phyloP scores from a whole-genome alignment of 2,888 invertebrate species.

The Gandaritis pyraliata region DNA sequence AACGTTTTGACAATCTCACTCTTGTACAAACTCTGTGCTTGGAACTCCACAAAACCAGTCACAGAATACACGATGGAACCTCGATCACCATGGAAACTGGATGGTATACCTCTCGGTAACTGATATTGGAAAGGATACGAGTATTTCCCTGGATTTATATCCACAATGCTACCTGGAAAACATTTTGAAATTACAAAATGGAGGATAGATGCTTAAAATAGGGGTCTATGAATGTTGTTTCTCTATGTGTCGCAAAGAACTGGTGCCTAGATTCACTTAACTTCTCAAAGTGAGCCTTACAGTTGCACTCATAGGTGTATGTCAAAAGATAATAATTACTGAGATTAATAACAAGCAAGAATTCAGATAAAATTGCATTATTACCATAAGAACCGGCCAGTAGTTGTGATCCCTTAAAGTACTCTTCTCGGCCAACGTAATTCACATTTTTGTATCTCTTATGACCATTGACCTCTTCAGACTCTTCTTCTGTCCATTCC shows the following conservation, averaged over 20 bases:
- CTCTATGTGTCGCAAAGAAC: no score
- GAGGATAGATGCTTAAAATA: background rate
- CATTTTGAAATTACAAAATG: background rate
- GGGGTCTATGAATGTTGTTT: background rate
- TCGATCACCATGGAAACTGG: constrained; percentile 55
- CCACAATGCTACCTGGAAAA: constrained; percentile 22
- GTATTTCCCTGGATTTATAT: constrained; percentile 53
- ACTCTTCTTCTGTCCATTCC: constrained; percentile 60
- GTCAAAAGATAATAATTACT: no score
- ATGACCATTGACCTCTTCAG: constrained; percentile 50
- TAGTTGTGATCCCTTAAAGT: constrained; percentile 57
- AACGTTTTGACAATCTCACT: constrained; percentile 51
- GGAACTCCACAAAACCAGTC: constrained; percentile 50
- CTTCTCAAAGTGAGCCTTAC: no score
- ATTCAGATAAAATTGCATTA: background rate
- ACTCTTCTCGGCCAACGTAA: constrained; percentile 60
- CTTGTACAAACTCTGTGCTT: constrained; percentile 40
- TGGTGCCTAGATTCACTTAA: no score
- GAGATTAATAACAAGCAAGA: no score
- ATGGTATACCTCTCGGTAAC: constrained; percentile 61
- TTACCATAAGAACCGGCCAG: constrained; percentile 60
- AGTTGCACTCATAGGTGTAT: no score
- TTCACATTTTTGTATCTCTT: constrained; percentile 44
- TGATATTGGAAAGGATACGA: constrained; percentile 59
- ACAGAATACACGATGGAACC: constrained; percentile 57